phyloP scores from a whole-genome alignment of 2,797 vertebrate genomes.

The Ambastaia sidthimunki region DNA sequence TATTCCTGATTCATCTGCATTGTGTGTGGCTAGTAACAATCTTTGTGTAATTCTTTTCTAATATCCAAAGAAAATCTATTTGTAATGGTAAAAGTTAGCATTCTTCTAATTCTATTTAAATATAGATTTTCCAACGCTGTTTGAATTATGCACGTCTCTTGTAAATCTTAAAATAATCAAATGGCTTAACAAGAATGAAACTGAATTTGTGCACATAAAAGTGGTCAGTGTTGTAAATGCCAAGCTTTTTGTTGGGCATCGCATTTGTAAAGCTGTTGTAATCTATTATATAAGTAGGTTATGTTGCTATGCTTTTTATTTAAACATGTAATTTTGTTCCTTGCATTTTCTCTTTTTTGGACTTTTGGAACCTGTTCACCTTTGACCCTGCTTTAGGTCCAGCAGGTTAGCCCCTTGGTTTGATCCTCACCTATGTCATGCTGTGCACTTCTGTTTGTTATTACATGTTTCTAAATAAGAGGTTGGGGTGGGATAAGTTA shows the following conservation, averaged over 20 bases:
- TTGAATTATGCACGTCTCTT: too few relatives aligned
- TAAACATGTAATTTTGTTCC: constrained; percentile 74
- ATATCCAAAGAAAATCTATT: neutral
- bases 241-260: constrained; percentile 23
- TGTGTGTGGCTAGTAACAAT: neutral
- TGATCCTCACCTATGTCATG: constrained; percentile 63
- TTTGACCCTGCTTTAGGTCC: constrained; percentile 86
- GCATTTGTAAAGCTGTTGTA: neutral
- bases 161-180: too few relatives aligned
- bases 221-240: constrained; percentile 19
- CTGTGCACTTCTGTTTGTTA: constrained; percentile 41
- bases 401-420: constrained; percentile 89
- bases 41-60: neutral
- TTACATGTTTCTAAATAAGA: neutral
- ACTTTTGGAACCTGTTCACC: constrained; percentile 89
- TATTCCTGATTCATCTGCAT: neutral
- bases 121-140: neutral
- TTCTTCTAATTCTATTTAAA: neutral
- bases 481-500: neutral
- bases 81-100: neutral
- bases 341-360: constrained; percentile 71
- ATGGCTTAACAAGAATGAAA: too few relatives aligned
- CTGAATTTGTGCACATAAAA: too few relatives aligned
- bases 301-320: constrained; percentile 81
- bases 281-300: constrained; percentile 1